A percentile compares a stretch with the other conserved stretches of the same genome.
Evolutionary conservation across 1,140 invertebrate genomes (phyloP).

Genomic region (Philaenus spumarius): DNA sequence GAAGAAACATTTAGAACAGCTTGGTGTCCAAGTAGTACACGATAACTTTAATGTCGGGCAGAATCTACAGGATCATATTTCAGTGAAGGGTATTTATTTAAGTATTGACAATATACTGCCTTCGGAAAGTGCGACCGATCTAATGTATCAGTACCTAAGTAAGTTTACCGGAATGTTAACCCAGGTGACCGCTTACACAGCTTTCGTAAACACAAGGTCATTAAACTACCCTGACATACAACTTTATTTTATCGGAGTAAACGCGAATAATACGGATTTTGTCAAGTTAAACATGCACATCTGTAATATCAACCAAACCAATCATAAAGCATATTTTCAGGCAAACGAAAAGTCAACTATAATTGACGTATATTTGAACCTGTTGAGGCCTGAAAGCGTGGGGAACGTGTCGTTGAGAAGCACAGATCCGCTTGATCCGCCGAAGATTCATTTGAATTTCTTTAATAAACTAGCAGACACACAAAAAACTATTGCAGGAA

Average conservation of each 20-base stretch:
- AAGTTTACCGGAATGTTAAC: slow-evolving; percentile 25
- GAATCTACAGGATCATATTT: slow-evolving; percentile 86
- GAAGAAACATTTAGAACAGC: slow-evolving; percentile 55
- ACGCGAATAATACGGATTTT: slow-evolving; percentile 72
- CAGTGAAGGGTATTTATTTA: slow-evolving; percentile 75
- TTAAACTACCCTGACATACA: slow-evolving; percentile 65
- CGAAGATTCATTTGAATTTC: slow-evolving; percentile 75
- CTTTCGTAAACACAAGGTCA: slow-evolving; percentile 73
- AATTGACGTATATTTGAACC: slow-evolving; percentile 73
- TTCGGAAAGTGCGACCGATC: slow-evolving; percentile 64
- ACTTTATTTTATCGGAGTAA: slow-evolving; percentile 72
- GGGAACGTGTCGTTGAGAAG: slow-evolving; percentile 67
- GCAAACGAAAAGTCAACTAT: slow-evolving; percentile 72
- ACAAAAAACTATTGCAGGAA: slow-evolving; percentile 49
- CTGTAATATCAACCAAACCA: slow-evolving; percentile 66
- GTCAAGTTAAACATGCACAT: slow-evolving; percentile 64
- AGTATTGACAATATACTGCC: slow-evolving; percentile 70
- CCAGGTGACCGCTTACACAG: slow-evolving; percentile 68
- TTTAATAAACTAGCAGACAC: slow-evolving; percentile 59
- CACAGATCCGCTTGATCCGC: slow-evolving; percentile 56
- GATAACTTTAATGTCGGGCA: slow-evolving; percentile 69
- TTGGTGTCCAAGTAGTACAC: slow-evolving; percentile 60
- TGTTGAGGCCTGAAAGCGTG: slow-evolving; percentile 72
- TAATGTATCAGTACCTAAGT: slow-evolving; percentile 63
- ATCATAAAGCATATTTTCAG: slow-evolving; percentile 73